Evolutionary conservation across 2,797 vertebrate species (phyloP), one percentile per base, ranked within the genome.

Genomic region (Spea hammondii): DNA sequence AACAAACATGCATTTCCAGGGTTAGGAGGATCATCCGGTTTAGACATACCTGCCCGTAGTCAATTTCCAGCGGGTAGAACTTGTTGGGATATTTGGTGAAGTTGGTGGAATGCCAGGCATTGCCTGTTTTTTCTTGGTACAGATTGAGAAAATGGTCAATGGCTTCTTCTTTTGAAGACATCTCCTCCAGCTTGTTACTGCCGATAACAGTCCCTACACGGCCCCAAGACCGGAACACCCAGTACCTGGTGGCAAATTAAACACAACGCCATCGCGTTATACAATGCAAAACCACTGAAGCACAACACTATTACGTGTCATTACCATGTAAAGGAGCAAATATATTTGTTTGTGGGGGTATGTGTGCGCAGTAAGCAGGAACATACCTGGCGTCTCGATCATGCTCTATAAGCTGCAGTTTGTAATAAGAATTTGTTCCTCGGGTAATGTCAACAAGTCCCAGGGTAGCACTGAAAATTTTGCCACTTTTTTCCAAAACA

Each of bases 181-280:
- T 96, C 89, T 96, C 94, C 83, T 99, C 97, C 83, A 98, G 89
- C 81, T 99, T 99, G 87, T 98, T 96, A 80, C 97, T 97, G 49
- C 97, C 98, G 0, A 99, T 99, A 5, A 94, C 93, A 0, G 97
- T 99, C 9, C 98, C 98, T 62, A 99, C 97, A 0, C 97, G 94
- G 79, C 97, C 97, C 97, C 97, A 99, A 4, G 97, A 98, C 72
- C 97, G 92, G 91, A 99, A 99, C 85, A 99, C 96, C 96, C 97
- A 99, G 84, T 97, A 98, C 74, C 98, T 99, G 82, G 14, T 4
- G n/a, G n/a, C 11, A 1, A 13, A 57, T 57, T 11, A 13, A 57
- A 57, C 5, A 5, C 55, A 32, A 32, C 2, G 32, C 2, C 1
- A 32, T 32, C 32, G 2, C 2, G 32, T 32, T 32, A 32, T 32